A percentile compares a stretch with the other conserved stretches of the same genome.
phyloP scores from a whole-genome alignment of 2,113 vertebrate species.

The Thunnus thynnus region DNA sequence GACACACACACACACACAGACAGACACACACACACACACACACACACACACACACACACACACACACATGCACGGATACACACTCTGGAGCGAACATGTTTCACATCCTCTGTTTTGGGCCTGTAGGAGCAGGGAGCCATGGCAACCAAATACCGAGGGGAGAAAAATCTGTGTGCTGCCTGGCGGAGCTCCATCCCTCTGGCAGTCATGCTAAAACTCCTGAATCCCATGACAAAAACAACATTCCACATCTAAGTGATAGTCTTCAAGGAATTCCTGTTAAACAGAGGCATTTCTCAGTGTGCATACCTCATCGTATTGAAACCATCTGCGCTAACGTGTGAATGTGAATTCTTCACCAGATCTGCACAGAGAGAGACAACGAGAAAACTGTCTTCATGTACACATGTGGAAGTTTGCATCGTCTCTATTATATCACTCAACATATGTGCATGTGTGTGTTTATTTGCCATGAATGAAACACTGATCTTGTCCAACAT shows the following conservation, averaged over 20 bases:
- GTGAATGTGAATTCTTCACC: constrained; percentile 60
- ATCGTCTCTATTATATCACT: constrained; percentile 8
- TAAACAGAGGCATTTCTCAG: constrained; percentile 75
- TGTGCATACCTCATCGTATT: constrained; percentile 69
- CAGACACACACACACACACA: background rate
- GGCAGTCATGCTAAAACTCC: constrained; percentile 75
- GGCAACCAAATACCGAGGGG: constrained; percentile 74
- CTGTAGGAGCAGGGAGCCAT: constrained; percentile 74
- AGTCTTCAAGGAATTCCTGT: constrained; percentile 80
- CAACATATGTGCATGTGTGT: background rate
- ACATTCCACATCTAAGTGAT: constrained; percentile 78
- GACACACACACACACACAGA: constrained; percentile 7
- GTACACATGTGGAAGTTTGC: constrained; percentile 30
- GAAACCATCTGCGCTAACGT: constrained; percentile 76
- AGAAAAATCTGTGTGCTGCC: constrained; percentile 72
- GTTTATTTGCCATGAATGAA: background rate
- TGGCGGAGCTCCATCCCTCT: constrained; percentile 76
- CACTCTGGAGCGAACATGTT: constrained; percentile 57
- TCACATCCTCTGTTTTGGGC: constrained; percentile 76
- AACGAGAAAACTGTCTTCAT: background rate
- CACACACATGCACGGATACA: constrained; percentile 29
- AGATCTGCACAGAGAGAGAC: constrained; percentile 26
- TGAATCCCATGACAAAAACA: constrained; percentile 82
- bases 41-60: constrained; percentile 3
- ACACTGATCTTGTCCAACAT: background rate